phyloP scores from a whole-genome alignment of 2,113 vertebrate genomes.

The Callionymus lyra region DNA sequence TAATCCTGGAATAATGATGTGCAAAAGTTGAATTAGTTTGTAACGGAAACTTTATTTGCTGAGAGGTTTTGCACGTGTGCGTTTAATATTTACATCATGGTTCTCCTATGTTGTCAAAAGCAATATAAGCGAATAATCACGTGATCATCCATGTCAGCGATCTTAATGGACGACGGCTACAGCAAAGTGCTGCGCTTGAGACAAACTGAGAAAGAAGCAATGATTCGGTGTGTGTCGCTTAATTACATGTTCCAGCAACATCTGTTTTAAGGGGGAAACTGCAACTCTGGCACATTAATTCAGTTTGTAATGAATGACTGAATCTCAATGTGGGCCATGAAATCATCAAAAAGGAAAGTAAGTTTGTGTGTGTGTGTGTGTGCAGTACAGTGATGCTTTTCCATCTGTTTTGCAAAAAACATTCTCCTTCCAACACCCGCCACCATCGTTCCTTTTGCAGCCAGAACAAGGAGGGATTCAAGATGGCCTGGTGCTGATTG shows the following conservation, averaged over 20 bases:
- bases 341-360: constrained; percentile 51
- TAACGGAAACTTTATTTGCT: too few species aligned
- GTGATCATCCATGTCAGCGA: too few species aligned
- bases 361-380: constrained; percentile 45
- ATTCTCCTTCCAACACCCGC: constrained; percentile 45
- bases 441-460: constrained; percentile 33
- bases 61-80: too few species aligned
- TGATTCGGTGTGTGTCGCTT: constrained; percentile 51
- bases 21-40: too few species aligned
- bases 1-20: too few species aligned
- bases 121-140: too few species aligned
- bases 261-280: constrained; percentile 63
- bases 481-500: constrained; percentile 64
- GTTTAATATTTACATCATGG: too few species aligned
- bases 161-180: too few species aligned
- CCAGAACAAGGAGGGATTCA: constrained; percentile 60
- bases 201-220: constrained; percentile 12
- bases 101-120: too few species aligned
- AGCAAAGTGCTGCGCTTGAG: too few species aligned
- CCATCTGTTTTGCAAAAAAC: constrained; percentile 66
- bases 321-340: constrained; percentile 56
- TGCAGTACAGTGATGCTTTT: constrained; percentile 60
- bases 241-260: constrained; percentile 60
- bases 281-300: constrained; percentile 64
- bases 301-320: constrained; percentile 64